A percentile compares a stretch with the other conserved stretches of the same genome.
Evolutionary conservation across 1,140 invertebrate species (phyloP).

Genomic region (Drosophila parvula): DNA sequence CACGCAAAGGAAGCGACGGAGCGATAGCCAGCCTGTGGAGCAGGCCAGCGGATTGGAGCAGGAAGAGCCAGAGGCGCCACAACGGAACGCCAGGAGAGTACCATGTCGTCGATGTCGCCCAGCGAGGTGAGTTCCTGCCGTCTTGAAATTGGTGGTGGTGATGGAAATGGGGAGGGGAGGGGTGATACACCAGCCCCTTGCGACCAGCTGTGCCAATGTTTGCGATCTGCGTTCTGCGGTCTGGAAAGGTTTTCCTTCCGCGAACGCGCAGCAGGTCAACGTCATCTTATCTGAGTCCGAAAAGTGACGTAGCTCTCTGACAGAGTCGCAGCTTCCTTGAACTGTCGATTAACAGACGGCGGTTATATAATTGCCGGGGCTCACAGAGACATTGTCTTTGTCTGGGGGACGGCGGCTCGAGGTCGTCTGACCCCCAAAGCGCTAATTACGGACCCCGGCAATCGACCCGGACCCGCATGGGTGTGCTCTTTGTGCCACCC

Average conservation of each 20-base stretch:
- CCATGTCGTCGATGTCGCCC: constrained; percentile 72
- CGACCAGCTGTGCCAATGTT: constrained; percentile 69
- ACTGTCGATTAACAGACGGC: not conserved
- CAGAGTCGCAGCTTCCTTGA: constrained; percentile 28
- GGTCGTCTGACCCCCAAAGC: constrained; percentile 18
- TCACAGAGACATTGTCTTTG: constrained; percentile 10
- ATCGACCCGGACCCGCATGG: constrained; percentile 46
- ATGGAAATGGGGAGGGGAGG: not conserved
- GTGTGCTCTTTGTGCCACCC: constrained; percentile 56
- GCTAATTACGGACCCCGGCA: constrained; percentile 37
- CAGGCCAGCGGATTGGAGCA: constrained; percentile 14
- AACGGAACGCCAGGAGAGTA: constrained; percentile 32
- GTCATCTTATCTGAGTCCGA: constrained; percentile 48
- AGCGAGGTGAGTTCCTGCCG: constrained; percentile 62
- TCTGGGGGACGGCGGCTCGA: constrained; percentile 9
- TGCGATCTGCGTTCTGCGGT: constrained; percentile 27
- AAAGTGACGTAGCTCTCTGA: constrained; percentile 9
- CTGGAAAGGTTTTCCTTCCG: constrained; percentile 14
- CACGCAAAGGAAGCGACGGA: not conserved
- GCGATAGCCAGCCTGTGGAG: constrained; percentile 19
- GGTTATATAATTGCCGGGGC: constrained; percentile 31
- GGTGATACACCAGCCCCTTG: constrained; percentile 3
- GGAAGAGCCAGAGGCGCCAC: constrained; percentile 26
- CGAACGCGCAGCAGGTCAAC: constrained; percentile 45
- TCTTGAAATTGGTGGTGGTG: not conserved